Evolutionary conservation across 2,113 vertebrate genomes (phyloP).

Genomic region (Peromyscus maniculatus): DNA sequence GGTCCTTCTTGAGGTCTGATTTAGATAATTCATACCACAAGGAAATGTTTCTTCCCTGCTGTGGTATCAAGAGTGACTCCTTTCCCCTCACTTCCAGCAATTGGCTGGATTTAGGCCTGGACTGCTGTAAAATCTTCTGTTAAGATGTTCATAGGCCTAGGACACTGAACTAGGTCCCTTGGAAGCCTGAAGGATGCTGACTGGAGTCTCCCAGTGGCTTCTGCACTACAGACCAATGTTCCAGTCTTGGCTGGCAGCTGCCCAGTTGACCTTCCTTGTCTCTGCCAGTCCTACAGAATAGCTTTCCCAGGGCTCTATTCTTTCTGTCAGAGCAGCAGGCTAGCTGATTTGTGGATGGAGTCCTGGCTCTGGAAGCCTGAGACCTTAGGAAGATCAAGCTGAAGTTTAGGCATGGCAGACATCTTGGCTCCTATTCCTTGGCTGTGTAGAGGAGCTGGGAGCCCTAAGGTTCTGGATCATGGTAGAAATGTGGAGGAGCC

Average conservation of each 20-base stretch:
- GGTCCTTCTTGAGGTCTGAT: background rate
- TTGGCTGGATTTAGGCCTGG: background rate
- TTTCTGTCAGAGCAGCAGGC: background rate
- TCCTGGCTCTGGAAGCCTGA: background rate
- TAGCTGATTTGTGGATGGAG: background rate
- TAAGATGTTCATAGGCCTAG: background rate
- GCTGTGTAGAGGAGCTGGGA: background rate
- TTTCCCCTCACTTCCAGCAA: background rate
- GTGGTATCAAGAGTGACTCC: background rate
- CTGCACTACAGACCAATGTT: background rate
- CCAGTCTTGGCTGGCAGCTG: background rate
- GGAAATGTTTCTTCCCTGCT: background rate
- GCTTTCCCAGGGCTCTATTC: background rate
- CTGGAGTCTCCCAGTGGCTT: background rate
- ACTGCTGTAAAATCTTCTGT: background rate
- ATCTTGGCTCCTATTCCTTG: background rate
- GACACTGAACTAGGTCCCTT: background rate
- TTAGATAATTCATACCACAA: background rate
- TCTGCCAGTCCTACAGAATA: background rate
- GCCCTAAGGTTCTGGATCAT: background rate
- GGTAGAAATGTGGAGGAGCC: background rate
- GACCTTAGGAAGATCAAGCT: background rate
- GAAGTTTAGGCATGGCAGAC: background rate
- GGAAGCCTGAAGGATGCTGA: background rate
- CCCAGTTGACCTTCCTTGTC: background rate